Conservation (phyloP, 1,140 invertebrate genomes). For the Cardiocondyla obscurior region DNA sequence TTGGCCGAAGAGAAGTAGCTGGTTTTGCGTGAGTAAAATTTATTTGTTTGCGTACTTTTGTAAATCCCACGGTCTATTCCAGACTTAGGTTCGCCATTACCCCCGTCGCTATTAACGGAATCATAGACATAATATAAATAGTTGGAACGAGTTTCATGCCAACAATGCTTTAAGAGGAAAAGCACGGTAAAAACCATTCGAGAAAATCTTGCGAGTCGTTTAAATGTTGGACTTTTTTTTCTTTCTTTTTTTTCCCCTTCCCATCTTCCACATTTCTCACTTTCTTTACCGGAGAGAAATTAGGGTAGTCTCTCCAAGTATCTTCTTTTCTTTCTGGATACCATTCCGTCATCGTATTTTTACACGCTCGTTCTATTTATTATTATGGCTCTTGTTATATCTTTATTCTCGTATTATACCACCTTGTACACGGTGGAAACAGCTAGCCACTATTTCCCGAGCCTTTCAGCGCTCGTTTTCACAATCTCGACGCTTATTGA, state of each 20-base stretch:
- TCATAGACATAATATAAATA: slow-evolving; percentile 9
- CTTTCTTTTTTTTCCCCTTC: too few species aligned
- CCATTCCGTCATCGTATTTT: background rate
- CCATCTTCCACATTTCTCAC: background rate
- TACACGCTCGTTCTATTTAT: background rate
- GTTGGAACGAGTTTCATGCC: background rate
- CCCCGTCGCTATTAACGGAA: slow-evolving; percentile 33
- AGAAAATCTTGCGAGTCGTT: background rate
- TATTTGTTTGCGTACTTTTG: slow-evolving; percentile 8
- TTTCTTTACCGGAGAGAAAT: background rate
- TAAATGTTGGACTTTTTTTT: background rate
- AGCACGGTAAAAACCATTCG: background rate
- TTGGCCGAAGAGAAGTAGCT: background rate
- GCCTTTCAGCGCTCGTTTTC: slow-evolving; percentile 50
- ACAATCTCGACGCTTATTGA: slow-evolving; percentile 52
- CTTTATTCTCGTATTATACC: background rate
- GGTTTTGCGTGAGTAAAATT: slow-evolving; percentile 8
- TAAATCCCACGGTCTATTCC: background rate
- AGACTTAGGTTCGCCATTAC: background rate
- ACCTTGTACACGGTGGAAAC: background rate
- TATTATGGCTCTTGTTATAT: background rate
- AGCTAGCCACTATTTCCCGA: slow-evolving; percentile 37
- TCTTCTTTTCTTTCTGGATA: background rate
- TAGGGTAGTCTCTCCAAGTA: background rate
- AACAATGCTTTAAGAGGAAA: background rate